These are phyloP conservation scores for Poeciliopsis gracilis DNA, from an alignment of 2,797 vertebrate species.

Conservation along the genomic window DNA sequence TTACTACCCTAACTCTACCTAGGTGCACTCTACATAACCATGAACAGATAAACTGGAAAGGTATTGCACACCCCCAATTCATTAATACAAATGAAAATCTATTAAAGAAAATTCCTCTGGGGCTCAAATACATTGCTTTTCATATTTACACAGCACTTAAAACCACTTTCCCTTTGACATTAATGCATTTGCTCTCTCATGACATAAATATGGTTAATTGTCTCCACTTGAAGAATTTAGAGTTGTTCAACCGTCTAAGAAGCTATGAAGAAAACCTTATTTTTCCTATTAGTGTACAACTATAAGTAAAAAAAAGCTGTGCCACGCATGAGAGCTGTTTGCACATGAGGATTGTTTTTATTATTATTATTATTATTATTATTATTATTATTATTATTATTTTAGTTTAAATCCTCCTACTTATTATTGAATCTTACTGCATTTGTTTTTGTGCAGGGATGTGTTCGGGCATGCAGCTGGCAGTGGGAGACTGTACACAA, in stretches of 20 bases:
- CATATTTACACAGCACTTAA: not conserved
- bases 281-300: constrained; percentile 15
- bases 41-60: not conserved
- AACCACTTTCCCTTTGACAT: not conserved
- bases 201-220: not conserved
- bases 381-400: constrained; percentile 7
- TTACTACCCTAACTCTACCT: not conserved
- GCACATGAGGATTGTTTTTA: constrained; percentile 26
- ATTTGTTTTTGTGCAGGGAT: constrained; percentile 82
- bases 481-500: constrained; percentile 93
- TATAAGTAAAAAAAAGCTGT: constrained; percentile 13
- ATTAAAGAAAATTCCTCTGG: not conserved
- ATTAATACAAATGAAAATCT: not conserved
- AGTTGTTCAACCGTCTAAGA: not conserved
- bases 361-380: not conserved
- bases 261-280: not conserved
- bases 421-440: constrained; percentile 41
- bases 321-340: constrained; percentile 18
- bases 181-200: not conserved
- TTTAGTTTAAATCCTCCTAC: constrained; percentile 25
- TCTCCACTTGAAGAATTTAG: not conserved
- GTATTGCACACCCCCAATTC: not conserved
- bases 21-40: not conserved
- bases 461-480: constrained; percentile 96
- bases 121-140: not conserved